Evolutionary conservation across 1,140 invertebrate genomes (phyloP), one percentile per base, ranked within the genome.

Genomic region (Apolygus lucorum): DNA sequence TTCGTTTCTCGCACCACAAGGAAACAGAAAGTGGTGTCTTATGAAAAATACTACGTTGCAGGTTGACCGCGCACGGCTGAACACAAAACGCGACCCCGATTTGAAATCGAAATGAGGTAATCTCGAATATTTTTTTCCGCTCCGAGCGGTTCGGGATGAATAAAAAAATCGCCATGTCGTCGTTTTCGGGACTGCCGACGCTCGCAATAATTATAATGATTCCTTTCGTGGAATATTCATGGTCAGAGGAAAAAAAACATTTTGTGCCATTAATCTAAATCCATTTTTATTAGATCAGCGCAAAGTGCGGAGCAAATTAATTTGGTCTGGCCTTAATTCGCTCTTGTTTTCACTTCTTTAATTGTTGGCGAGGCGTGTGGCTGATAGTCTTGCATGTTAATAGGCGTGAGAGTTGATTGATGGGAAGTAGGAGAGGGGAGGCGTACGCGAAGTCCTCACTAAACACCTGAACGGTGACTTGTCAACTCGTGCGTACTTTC

Each of bases 311-410:
- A 59, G 54, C 54, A 59, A 59, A 59, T 59, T 59, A 59, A 59
- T 59, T 59, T 59, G 54, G 54, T 59, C 4, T 22, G 54, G 22
- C 54, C 54, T 59, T 59, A 59, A 59, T 59, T 59, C 54, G 54
- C 4, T 21, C 54, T 59, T 59, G 54, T 59, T 59, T 59, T 59
- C 54, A 59, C 54, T 59, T 59, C 54, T 49, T 49, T 59, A 59
- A 59, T 59, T 59, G 54, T 59, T 49, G 8, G 22, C 54, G 11
- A 8, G 54, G 54, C 22, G 8, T 24, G 8, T 4, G 54, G 54
- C 54, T 21, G 22, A 13, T 59, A 14, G 54, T 59, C 34, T 42
- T 59, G 54, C 11, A 59, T 59, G 22, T 59, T 59, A 59, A 59
- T 11, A 11, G 22, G 11, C 2, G 8, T 13, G 54, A 59, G 34